phyloP scores from a whole-genome alignment of 92 coral and sea anemone species.

The Bergia puertoricense region DNA sequence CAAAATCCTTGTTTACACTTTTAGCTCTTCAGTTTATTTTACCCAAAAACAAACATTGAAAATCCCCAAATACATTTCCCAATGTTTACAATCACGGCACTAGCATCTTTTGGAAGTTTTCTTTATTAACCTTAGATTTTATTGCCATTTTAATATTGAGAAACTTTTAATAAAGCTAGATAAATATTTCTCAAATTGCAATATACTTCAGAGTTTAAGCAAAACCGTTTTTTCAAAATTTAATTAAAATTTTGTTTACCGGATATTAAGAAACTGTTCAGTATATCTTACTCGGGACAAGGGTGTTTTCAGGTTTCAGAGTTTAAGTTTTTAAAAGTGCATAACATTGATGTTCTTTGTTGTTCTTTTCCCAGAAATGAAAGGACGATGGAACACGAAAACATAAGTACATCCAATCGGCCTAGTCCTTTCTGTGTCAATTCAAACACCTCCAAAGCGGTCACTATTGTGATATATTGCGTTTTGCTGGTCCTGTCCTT shows the following conservation, averaged over 20 bases:
- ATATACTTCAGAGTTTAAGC: background rate
- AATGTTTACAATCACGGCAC: no score
- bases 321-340: background rate
- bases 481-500: constrained; percentile 1
- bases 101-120: no score
- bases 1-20: no score
- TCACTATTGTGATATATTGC: constrained; percentile 15
- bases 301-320: background rate
- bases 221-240: background rate
- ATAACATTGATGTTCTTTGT: background rate
- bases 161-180: no score
- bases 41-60: background rate
- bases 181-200: background rate
- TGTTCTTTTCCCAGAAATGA: constrained; percentile 18
- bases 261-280: no score
- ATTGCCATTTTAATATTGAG: background rate
- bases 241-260: background rate
- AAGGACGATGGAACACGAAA: background rate
- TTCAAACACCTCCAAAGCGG: constrained; percentile 7
- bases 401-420: background rate
- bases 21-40: background rate
- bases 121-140: no score
- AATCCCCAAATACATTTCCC: background rate
- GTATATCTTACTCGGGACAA: background rate
- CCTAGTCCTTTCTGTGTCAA: constrained; percentile 34